Evolutionary conservation across 2,797 vertebrate genomes (phyloP), one percentile per base, ranked within the genome.

Genomic region (Lycodopsis pacificus): DNA sequence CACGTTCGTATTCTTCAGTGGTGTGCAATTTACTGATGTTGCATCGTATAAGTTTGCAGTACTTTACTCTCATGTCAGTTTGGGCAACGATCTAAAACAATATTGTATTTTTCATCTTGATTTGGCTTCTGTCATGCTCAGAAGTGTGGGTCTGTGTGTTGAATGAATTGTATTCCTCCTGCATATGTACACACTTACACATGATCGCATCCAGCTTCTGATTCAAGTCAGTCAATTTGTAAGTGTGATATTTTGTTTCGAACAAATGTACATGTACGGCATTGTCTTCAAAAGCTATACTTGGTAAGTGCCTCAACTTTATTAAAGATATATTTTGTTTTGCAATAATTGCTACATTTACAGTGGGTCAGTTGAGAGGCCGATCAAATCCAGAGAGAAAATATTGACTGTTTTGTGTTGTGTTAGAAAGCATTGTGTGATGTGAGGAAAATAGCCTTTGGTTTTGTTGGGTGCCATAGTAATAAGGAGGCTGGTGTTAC

Each of bases 301-400:
- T 0, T 12, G 3, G 22, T 56, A 56, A 71, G 65, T 68, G 17
- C 30, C 42, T 57, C 42, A 68, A 15, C 25, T 71, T 44, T 51
- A n/a, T 44, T 6, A 25, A 36, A 66, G 36, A 46, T 20, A 71
- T 1, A 5, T 49, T 65, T 61, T 20, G 61, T 17, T 75, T 72
- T 74, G 32, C 27, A 36, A 19, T 62, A 54, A 63, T 44, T 81
- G 30, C 7, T 54, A 7, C 44, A 65, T 76, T 82, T 61, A 38
- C 20, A 70, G 27, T 48, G 54, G 73, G 32, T 83, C 73, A 78
- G 40, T 32, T 69, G 42, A 69, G 19, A 73, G 62, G 49, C 68
- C 4, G 0, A 71, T 66, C 49, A 74, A 56, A 80, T 59, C 51
- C 20, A 65, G 14, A 68, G 17, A 63, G 30, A 77, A 76, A 36